A percentile compares a stretch with the other conserved stretches of the same genome.
Evolutionary conservation across 2,113 vertebrate species (phyloP).

Genomic region (Bubo bubo): DNA sequence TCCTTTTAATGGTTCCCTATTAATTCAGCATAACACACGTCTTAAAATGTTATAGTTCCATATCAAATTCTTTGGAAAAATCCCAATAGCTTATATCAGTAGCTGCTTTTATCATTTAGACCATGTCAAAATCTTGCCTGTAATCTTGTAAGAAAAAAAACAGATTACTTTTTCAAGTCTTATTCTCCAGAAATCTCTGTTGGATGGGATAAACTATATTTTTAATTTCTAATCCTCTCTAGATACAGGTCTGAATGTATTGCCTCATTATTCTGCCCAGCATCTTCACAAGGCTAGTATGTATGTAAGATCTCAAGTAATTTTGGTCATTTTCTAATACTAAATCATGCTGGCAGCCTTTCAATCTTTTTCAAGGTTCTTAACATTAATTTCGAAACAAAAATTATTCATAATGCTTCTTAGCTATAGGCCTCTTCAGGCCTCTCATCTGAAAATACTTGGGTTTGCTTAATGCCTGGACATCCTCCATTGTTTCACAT

Average conservation of each 20-base stretch:
- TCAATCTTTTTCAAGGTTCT: neutral
- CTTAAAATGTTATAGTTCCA: neutral
- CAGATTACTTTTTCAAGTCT: neutral
- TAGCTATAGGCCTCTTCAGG: neutral
- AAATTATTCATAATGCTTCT: neutral
- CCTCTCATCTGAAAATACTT: neutral
- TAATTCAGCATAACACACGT: neutral
- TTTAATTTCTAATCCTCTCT: neutral
- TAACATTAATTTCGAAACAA: neutral
- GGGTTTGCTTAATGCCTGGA: neutral
- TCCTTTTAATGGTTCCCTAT: neutral
- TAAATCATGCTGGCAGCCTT: neutral
- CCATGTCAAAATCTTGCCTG: neutral
- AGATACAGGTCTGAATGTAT: neutral
- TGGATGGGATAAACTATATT: neutral
- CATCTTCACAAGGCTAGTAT: neutral
- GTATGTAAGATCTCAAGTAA: neutral
- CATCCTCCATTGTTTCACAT: neutral
- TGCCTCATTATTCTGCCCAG: neutral
- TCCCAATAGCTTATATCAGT: neutral
- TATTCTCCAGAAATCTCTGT: neutral
- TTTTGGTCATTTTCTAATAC: neutral
- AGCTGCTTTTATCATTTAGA: neutral
- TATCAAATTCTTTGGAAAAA: neutral
- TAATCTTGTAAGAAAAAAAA: neutral